Evolutionary conservation across 37 sponge, comb jelly and placozoan genomes (phyloP).

Genomic region (Tethya wilhelma): DNA sequence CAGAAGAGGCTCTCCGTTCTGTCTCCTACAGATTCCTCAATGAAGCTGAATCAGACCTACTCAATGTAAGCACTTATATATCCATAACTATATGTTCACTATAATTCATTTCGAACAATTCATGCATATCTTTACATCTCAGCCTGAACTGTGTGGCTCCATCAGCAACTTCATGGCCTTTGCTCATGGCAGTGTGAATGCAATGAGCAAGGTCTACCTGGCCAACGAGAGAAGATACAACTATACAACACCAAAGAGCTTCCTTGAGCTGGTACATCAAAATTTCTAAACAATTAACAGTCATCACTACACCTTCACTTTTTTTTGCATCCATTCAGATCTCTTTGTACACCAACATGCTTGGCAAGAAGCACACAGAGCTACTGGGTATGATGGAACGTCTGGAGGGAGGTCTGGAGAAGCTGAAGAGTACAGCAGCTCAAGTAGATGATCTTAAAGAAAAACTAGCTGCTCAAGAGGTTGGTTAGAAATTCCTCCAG

Average conservation of each 20-base stretch:
- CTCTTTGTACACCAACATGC: conserved; percentile 85
- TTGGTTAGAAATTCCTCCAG: not conserved
- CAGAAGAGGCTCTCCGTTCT: conserved; percentile 91
- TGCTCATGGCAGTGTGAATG: conserved; percentile 92
- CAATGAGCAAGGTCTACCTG: conserved; percentile 85
- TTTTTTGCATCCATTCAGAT: conserved; percentile 47
- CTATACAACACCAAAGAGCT: conserved; percentile 99
- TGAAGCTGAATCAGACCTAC: conserved; percentile 74
- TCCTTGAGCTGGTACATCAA: conserved; percentile 83
- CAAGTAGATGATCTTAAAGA: conserved; percentile 97
- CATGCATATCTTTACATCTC: not conserved
- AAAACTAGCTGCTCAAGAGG: conserved; percentile 95
- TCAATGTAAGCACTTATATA: conserved; percentile 22
- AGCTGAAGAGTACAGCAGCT: conserved; percentile 92
- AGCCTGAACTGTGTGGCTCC: conserved; percentile 77
- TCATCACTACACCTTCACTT: not conserved
- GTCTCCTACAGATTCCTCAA: conserved; percentile 90
- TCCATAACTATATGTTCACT: not conserved
- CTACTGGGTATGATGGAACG: conserved; percentile 90
- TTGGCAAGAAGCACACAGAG: conserved; percentile 84
- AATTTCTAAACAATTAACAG: not conserved
- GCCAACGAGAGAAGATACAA: conserved; percentile 96
- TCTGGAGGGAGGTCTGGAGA: conserved; percentile 93
- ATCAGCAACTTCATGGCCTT: conserved; percentile 95
- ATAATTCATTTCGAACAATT: not conserved